phyloP scores from a whole-genome alignment of 2,797 vertebrate genomes.

The Enteromius thamalakanensis region DNA sequence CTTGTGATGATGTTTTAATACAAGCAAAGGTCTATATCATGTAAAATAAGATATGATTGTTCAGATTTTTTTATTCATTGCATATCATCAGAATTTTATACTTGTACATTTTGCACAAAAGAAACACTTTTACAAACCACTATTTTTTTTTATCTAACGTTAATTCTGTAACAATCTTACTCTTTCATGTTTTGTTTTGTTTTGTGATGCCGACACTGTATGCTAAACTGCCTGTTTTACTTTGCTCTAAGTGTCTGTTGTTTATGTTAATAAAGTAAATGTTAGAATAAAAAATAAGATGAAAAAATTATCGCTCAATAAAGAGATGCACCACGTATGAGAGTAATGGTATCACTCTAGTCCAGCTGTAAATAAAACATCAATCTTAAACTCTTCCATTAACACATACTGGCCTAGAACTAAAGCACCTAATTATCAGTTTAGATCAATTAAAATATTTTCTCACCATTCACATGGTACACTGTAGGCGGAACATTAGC shows the following conservation, averaged over 20 bases:
- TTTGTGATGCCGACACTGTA: background rate
- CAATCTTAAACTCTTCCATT: background rate
- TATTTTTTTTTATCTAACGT: background rate
- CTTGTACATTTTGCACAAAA: constrained; percentile 1
- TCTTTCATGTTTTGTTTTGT: background rate
- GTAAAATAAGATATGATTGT: constrained; percentile 7
- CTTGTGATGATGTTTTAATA: constrained; percentile 4
- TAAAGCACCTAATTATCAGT: background rate
- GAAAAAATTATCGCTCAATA: background rate
- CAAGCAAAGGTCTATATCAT: background rate
- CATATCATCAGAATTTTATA: background rate
- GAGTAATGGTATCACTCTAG: background rate
- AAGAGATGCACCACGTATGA: background rate
- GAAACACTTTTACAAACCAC: background rate
- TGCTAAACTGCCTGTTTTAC: background rate
- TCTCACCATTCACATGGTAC: background rate
- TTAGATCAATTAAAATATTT: background rate
- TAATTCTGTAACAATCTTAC: background rate
- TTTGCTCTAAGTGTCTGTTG: background rate
- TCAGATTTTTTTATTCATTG: background rate
- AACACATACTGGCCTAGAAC: background rate
- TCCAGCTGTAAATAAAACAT: background rate
- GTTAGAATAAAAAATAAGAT: background rate
- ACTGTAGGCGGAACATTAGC: background rate
- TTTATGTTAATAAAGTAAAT: constrained; percentile 2